phyloP scores from a whole-genome alignment of 2,113 vertebrate genomes.

The Burhinus bistriatus region DNA sequence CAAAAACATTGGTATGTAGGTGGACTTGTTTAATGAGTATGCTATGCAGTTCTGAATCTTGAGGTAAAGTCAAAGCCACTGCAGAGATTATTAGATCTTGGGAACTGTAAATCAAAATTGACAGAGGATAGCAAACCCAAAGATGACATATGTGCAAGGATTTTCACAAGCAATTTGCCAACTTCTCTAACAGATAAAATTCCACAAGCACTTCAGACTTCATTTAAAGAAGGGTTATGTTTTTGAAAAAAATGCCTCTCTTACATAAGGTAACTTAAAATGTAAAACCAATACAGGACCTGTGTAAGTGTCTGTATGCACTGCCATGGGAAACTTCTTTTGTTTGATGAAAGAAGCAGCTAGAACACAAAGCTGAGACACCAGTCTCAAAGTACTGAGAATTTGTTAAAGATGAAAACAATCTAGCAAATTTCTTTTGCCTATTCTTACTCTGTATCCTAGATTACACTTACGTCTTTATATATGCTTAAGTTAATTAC shows the following conservation, averaged over 20 bases:
- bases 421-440: neutral
- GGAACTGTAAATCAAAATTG: neutral
- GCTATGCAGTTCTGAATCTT: neutral
- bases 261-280: neutral
- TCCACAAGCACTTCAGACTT: neutral
- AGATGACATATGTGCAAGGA: neutral
- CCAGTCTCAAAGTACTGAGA: neutral
- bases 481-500: neutral
- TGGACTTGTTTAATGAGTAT: neutral
- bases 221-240: neutral
- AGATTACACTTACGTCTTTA: neutral
- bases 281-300: neutral
- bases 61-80: neutral
- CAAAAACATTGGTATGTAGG: neutral
- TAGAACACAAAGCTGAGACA: neutral
- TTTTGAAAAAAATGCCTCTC: neutral
- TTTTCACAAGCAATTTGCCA: neutral
- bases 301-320: neutral
- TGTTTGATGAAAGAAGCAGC: neutral
- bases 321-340: neutral
- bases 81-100: neutral
- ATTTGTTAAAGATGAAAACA: neutral
- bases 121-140: neutral
- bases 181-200: neutral
- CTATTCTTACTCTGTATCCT: neutral